Base-by-base conservation (phyloP, 2,888 invertebrate species). In the Candidula unifasciata region DNA sequence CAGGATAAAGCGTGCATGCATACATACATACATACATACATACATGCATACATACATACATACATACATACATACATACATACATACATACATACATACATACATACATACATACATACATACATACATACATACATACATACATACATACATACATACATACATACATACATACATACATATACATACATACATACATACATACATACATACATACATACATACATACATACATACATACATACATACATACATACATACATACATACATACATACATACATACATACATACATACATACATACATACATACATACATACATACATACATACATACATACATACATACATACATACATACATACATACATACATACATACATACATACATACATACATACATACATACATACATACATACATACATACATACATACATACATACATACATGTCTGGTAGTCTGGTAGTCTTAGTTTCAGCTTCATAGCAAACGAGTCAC, bases 11-110 rank as follows among this genome's bases (percentile, higher is more conserved):
- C n/a, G n/a, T n/a, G n/a, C n/a, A n/a, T n/a, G n/a, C n/a, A n/a
- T n/a, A n/a, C n/a, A 69, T 35, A 69, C 69, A 69, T 69, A 69
- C 69, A 69, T 35, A 69, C 35, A 35, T 30, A 69, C 69, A 69
- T 35, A 69, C 69, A 69, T 35, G 27, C 69, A 69, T 35, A 69
- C 69, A 69, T 35, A 69, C 69, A 69, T 35, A 69, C 69, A 69
- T 35, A 69, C 69, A 69, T 35, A 69, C 69, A 69, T 30, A 68
- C 68, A 68, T 68, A 21, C 68, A 68, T 30, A 21, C 68, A n/a
- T 30, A 21, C 68, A 68, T 68, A 21, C 68, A 68, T 30, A 21
- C 30, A 30, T n/a, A 21, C 68, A 68, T 30, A 21, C 68, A 68
- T 30, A 21, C 68, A 68, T 30, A 21, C 68, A 68, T 30, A 16